Evolutionary conservation across 2,797 vertebrate genomes (phyloP), one percentile per base, ranked within the genome.

Genomic region (Sparus aurata): DNA sequence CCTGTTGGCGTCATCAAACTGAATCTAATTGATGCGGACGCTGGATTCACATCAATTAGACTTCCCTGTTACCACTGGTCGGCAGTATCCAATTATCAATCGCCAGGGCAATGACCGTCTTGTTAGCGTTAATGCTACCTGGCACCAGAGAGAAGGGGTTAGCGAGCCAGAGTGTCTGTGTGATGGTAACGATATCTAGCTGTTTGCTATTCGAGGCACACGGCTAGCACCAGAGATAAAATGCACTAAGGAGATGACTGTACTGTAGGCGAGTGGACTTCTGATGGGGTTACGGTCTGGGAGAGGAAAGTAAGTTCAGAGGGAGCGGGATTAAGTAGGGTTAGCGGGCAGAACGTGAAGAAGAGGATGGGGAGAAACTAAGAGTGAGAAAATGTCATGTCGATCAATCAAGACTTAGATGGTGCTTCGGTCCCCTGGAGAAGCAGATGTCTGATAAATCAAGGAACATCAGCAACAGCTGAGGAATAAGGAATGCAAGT

Each of bases 1-100:
- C 27, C 17, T 3, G 63, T 63, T 77, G 71, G 61, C 17, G 45
- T 80, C 69, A 69, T 79, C 71, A 81, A 83, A 80, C 67, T 74
- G 63, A 82, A 83, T 78, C 18, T 88, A 82, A 92, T 63, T 65
- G 75, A 86, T 75, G 73, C 67, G 55, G 85, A 80, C 10, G 15
- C 41, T 49, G 60, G 62, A 85, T 86, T 84, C 64, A 45, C 71
- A 69, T 57, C 85, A 86, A 93, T 91, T 87, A 80, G 61, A n/a
- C 70, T 27, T 69, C 17, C 71, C 23, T 52, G 62, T 86, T 87
- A 87, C 79, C 63, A 81, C 49, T 45, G 67, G 76, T 65, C 76
- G 70, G 63, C 54, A 64, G 81, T 61, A 60, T 87, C 88, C 89
- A 92, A 87, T 92, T 88, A 92, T 92, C 86, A 91, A 87, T 87